Conservation (phyloP, 2,113 vertebrate genomes). For the Balaeniceps rex region DNA sequence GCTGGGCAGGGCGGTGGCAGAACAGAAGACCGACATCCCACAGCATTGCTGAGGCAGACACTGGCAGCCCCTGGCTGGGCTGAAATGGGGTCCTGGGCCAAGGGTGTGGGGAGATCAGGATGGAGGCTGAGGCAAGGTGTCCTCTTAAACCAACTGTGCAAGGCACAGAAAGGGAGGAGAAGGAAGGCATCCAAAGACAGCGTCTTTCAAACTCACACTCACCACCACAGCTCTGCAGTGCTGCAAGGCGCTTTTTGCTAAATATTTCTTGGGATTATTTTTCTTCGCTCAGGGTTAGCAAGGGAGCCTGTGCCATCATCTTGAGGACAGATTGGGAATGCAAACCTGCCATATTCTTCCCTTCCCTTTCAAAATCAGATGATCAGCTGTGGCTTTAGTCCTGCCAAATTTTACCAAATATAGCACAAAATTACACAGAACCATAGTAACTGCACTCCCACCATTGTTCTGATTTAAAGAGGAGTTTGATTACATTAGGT, state of each 20-base stretch:
- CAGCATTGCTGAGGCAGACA: too few species aligned
- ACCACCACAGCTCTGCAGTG: not conserved
- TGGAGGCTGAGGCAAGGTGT: not conserved
- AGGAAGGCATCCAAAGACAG: not conserved
- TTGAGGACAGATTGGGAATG: slow-evolving; percentile 56
- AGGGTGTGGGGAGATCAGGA: not conserved
- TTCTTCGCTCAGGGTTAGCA: not conserved
- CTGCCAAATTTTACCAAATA: slow-evolving; percentile 71
- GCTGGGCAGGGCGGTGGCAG: not conserved
- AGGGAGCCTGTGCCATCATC: slow-evolving; percentile 35
- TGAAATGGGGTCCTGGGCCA: not conserved
- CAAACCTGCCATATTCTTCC: slow-evolving; percentile 69
- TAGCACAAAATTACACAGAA: slow-evolving; percentile 76
- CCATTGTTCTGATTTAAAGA: slow-evolving; percentile 68
- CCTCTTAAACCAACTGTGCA: not conserved
- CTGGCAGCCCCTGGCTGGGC: rapidly evolving
- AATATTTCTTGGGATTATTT: not conserved
- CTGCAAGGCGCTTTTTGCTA: not conserved
- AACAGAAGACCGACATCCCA: not conserved
- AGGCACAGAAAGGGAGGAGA: not conserved
- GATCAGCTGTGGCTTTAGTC: slow-evolving; percentile 67
- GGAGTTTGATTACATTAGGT: slow-evolving; percentile 73
- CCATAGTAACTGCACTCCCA: slow-evolving; percentile 71
- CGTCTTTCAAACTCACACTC: not conserved
- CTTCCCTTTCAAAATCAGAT: slow-evolving; percentile 72